Percentiles rank a stretch among this genome's conserved stretches.
Evolutionary conservation across 2,888 invertebrate species (phyloP).

Genomic region (Hypomecis punctinalis): DNA sequence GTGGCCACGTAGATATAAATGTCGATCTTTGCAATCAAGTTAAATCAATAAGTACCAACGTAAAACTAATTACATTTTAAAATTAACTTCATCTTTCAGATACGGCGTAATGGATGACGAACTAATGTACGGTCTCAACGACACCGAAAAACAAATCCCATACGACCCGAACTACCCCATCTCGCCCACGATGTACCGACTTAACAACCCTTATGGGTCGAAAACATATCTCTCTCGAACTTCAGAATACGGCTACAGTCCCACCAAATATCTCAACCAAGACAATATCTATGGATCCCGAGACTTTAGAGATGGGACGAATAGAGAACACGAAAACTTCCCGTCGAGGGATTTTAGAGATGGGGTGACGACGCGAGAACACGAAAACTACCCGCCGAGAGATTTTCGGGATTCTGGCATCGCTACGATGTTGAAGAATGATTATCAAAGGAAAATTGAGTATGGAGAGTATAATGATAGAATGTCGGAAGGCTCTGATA

Average conservation of each 20-base stretch:
- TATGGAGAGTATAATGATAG: constrained; percentile 86
- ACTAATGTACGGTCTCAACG: constrained; percentile 75
- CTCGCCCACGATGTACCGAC: constrained; percentile 78
- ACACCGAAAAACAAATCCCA: constrained; percentile 76
- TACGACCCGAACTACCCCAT: constrained; percentile 82
- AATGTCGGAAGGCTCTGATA: constrained; percentile 89
- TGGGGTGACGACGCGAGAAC: constrained; percentile 71
- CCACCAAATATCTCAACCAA: constrained; percentile 73
- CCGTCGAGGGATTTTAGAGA: constrained; percentile 71
- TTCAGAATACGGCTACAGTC: constrained; percentile 80
- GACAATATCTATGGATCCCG: constrained; percentile 76
- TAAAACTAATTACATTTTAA: neutral
- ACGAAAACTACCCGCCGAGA: constrained; percentile 74
- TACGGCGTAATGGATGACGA: constrained; percentile 80
- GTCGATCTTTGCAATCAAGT: too few relatives aligned
- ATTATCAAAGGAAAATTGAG: constrained; percentile 81
- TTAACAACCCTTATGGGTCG: constrained; percentile 80
- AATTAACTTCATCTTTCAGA: constrained; percentile 54
- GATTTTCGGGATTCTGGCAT: constrained; percentile 81
- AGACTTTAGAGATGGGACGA: constrained; percentile 68
- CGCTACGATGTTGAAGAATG: constrained; percentile 81
- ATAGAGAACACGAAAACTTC: constrained; percentile 75
- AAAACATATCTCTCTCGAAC: constrained; percentile 76
- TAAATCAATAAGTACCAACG: too few relatives aligned
- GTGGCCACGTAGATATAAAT: too few relatives aligned